Evolutionary conservation across 2,113 vertebrate species (phyloP).

Genomic region (Ancistrus triradiatus): DNA sequence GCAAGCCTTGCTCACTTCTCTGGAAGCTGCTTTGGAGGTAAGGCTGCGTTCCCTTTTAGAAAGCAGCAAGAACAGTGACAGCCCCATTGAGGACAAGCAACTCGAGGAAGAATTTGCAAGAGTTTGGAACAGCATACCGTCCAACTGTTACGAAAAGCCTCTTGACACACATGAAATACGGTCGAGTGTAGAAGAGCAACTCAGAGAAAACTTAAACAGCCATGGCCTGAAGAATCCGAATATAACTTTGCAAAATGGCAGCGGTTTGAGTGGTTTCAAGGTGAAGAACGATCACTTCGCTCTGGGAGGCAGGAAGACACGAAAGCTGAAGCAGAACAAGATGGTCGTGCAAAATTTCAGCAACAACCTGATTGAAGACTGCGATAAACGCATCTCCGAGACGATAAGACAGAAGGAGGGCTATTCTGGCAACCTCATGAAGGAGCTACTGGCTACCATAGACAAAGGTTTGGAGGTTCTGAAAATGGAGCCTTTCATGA

Average conservation of each 20-base stretch:
- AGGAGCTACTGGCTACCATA: constrained; percentile 57
- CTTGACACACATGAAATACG: constrained; percentile 57
- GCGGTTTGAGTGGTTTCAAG: constrained; percentile 45
- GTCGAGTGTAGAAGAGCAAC: constrained; percentile 46
- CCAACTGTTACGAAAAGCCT: constrained; percentile 50
- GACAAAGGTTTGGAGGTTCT: constrained; percentile 55
- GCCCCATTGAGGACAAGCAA: constrained; percentile 46
- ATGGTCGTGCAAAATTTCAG: constrained; percentile 46
- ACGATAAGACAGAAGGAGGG: constrained; percentile 50
- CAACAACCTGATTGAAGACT: constrained; percentile 47
- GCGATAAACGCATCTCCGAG: constrained; percentile 50
- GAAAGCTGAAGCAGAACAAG: constrained; percentile 57
- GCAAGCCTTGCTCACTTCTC: constrained; percentile 47
- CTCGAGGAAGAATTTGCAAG: constrained; percentile 63
- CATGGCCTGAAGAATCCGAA: constrained; percentile 58
- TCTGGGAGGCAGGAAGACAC: constrained; percentile 59
- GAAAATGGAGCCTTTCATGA: constrained; percentile 44
- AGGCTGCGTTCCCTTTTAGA: constrained; percentile 53
- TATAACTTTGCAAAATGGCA: constrained; percentile 37
- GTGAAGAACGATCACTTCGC: constrained; percentile 59
- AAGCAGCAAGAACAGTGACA: constrained; percentile 48
- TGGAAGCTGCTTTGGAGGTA: constrained; percentile 54
- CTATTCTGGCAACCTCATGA: constrained; percentile 62
- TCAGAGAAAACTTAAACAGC: constrained; percentile 57
- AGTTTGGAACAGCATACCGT: constrained; percentile 59